Percentiles rank a stretch among this genome's conserved stretches.
Conservation (phyloP, 2,888 invertebrate species). For the Caenorhabditis zanzibari region DNA sequence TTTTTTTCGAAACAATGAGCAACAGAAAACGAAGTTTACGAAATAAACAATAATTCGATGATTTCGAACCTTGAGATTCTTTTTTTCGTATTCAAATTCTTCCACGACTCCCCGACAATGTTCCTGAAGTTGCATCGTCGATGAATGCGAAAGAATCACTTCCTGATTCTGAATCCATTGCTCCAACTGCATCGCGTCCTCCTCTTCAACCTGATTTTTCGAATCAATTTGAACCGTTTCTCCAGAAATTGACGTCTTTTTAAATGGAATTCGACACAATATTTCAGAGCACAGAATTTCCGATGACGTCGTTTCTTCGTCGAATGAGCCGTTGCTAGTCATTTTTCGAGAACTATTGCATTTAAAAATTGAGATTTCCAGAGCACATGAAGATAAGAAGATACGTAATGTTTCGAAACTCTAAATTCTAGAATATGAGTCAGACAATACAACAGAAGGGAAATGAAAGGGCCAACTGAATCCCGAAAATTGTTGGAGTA, state of each 20-base stretch:
- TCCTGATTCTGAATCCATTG: conserved; percentile 9
- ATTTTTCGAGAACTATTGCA: neutral
- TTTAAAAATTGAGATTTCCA: neutral
- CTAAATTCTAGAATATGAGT: too few relatives aligned
- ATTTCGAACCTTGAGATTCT: conserved; percentile 22
- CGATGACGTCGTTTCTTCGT: conserved; percentile 1
- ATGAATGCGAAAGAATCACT: conserved; percentile 42
- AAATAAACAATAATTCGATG: neutral
- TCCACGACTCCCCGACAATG: conserved; percentile 20
- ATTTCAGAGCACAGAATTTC: conserved; percentile 3
- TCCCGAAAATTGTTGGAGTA: neutral
- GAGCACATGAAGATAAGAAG: neutral
- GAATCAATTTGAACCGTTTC: conserved; percentile 17
- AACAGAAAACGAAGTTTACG: neutral
- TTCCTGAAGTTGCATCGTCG: neutral
- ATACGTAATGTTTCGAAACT: too few relatives aligned
- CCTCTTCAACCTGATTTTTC: conserved; percentile 29
- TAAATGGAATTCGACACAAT: conserved; percentile 11
- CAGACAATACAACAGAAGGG: neutral
- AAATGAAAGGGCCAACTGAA: neutral
- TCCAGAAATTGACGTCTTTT: neutral
- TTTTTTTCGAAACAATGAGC: neutral
- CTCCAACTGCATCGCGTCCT: conserved; percentile 5
- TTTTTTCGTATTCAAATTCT: neutral
- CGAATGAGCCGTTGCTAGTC: neutral